These are phyloP conservation scores for Theonella swinhoei DNA, from an alignment of 37 sponge, comb jelly and placozoan species.

Conservation along the genomic window DNA sequence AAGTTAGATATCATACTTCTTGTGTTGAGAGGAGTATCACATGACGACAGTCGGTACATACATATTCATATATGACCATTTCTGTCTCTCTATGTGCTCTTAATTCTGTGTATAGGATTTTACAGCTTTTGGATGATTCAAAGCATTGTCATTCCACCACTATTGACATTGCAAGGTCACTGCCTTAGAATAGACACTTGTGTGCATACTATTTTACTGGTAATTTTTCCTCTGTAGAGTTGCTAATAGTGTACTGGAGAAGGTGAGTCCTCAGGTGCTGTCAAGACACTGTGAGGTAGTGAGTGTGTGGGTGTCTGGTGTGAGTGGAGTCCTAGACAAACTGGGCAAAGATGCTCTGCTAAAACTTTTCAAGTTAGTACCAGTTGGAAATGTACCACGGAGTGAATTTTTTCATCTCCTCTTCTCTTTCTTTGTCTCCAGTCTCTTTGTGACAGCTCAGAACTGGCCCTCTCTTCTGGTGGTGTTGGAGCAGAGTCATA, in stretches of 20 bases:
- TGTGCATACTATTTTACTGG: too few relatives aligned
- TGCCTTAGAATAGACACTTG: not conserved
- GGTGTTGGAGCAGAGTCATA: not conserved
- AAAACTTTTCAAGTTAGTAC: not conserved
- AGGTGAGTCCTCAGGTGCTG: not conserved
- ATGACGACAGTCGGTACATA: not conserved
- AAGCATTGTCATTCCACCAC: not conserved
- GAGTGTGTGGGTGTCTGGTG: not conserved
- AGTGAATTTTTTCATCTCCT: not conserved
- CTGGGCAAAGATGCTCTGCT: not conserved
- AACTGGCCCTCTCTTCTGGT: not conserved
- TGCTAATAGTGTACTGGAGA: not conserved
- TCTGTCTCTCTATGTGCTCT: not conserved
- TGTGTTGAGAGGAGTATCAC: not conserved
- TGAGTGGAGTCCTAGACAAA: not conserved
- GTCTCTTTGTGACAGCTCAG: not conserved
- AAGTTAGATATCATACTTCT: not conserved
- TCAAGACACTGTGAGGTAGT: not conserved
- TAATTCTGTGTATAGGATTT: not conserved
- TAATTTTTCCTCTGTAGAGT: not conserved
- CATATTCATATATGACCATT: too few relatives aligned
- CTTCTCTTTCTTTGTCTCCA: not conserved
- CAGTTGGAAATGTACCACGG: too few relatives aligned
- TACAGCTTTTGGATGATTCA: conserved; percentile 17
- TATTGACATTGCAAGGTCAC: not conserved